These are phyloP conservation scores for Apamea monoglypha DNA, from an alignment of 2,888 invertebrate species.

Conservation along the genomic window DNA sequence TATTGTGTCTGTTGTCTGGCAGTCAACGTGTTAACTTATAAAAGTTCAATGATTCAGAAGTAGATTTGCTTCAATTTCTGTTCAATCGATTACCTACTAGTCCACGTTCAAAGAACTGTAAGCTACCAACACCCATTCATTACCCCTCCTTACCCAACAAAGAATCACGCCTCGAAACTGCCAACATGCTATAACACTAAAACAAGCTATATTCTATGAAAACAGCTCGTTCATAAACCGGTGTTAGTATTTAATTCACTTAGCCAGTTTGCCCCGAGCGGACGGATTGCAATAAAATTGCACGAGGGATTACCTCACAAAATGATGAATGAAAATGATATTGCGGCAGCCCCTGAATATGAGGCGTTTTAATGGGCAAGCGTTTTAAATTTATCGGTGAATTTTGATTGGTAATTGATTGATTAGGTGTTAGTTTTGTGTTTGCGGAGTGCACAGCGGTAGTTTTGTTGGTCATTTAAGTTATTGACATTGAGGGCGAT, in stretches of 20 bases:
- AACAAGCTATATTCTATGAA: constrained; percentile 32
- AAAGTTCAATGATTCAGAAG: neutral
- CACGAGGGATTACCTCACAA: constrained; percentile 54
- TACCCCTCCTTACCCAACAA: neutral
- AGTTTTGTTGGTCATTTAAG: no score
- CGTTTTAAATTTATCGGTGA: constrained; percentile 12
- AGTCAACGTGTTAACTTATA: no score
- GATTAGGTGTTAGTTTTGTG: neutral
- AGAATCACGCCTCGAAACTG: neutral
- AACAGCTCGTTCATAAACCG: constrained; percentile 43
- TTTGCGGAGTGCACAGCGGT: neutral
- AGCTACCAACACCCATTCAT: neutral
- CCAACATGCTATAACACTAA: constrained; percentile 2
- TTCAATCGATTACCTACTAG: neutral
- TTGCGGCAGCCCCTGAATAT: constrained; percentile 46
- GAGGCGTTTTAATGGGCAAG: constrained; percentile 1
- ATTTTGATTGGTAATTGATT: constrained; percentile 7
- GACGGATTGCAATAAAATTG: constrained; percentile 64
- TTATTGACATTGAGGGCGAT: no score
- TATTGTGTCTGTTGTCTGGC: no score
- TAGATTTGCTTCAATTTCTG: neutral
- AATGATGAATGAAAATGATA: constrained; percentile 62
- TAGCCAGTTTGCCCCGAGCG: constrained; percentile 57
- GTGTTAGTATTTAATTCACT: constrained; percentile 71
- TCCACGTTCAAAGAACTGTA: neutral